Evolutionary conservation across 2,888 invertebrate genomes (phyloP), one percentile per base, ranked within the genome.

Genomic region (Oscheius onirici): DNA sequence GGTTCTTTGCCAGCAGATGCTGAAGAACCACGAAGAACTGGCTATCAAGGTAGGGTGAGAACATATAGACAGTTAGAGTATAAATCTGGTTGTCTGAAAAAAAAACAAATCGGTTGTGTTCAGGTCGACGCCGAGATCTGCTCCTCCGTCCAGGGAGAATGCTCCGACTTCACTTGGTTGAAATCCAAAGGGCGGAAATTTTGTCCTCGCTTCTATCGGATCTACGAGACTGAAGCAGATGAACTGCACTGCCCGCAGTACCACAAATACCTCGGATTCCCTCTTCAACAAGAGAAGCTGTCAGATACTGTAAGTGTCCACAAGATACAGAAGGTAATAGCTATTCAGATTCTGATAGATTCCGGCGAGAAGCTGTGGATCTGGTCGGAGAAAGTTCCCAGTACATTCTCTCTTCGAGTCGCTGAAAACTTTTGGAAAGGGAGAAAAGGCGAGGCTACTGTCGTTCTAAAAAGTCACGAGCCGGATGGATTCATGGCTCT

Each of bases 401-500:
- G 73, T 8, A 80, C 78, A 2, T 82, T 82, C 55, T 75, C 78
- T 15, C 69, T 84, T 40, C 74, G 79, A 63, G 80, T 83, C 1
- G 80, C 80, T 10, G 55, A 75, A 28, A 61, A 68, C 22, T 83
- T 76, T 52, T 80, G 82, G 79, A 61, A 58, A 2, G 55, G 55
- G 28, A 24, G 77, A 8, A 52, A 44, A 5, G 76, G 75, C 11
- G 20, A 69, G 8, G 79, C 83, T 0, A 69, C 55, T 13, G 80
- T 84, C 6, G 74, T 85, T 3, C 71, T 75, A 54, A 79, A 77
- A 28, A 77, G 78, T 1, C 63, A 71, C 13, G 85, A 85, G 65
- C 84, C 83, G 8, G 74, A 74, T 22, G 74, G 74, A 34, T 85
- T 85, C 72, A 75, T 74, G 10, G 83, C 84, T 3, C 74, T 85